Base-by-base conservation (phyloP, 2,888 invertebrate genomes). In the Caenorhabditis japonica region DNA sequence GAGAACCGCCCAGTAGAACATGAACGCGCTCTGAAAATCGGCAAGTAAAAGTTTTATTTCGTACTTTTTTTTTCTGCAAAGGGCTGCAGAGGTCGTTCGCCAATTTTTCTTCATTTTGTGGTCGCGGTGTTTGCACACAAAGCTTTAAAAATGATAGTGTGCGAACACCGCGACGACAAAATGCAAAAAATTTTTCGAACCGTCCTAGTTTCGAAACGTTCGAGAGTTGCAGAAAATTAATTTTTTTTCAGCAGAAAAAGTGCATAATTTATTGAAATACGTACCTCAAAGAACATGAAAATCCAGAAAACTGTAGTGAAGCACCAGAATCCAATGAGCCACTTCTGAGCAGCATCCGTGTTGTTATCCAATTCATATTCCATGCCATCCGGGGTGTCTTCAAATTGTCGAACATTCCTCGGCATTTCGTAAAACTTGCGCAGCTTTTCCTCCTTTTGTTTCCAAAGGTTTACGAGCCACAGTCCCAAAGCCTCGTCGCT, bases 391-490 rank as follows among this genome's bases (percentile, higher is more conserved):
- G 62, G 59, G 7, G 68, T 71, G 13, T 75, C 47, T 8, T 72
- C 70, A 38, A 75, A 79, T 5, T 62, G 51, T 10, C 79, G 47
- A 4, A 64, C 36, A 36, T 69, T 68, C 13, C 62, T 46, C 2
- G 71, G 68, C 69, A 68, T 73, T 19, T 61, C 55, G 53, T 79
- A 79, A 52, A 75, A 79, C 61, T 53, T 59, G 46, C 79, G 55
- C 10, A 89, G 84, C 13, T 79, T 78, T 39, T 82, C 79, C 70
- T 90, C 90, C 72, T 90, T 90, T 61, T 86, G 82, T 17, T 27
- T 75, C 89, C 89, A 89, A 12, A 85, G 71, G 12, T 86, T 75
- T 19, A 77, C 81, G 60, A 88, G 83, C 89, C 89, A 89, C n/a
- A 61, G 43, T 5, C 77, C 83, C 19, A 85, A 56, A 7, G 64